Evolutionary conservation across 2,888 invertebrate species (phyloP).

Genomic region (Napeogenes inachia): DNA sequence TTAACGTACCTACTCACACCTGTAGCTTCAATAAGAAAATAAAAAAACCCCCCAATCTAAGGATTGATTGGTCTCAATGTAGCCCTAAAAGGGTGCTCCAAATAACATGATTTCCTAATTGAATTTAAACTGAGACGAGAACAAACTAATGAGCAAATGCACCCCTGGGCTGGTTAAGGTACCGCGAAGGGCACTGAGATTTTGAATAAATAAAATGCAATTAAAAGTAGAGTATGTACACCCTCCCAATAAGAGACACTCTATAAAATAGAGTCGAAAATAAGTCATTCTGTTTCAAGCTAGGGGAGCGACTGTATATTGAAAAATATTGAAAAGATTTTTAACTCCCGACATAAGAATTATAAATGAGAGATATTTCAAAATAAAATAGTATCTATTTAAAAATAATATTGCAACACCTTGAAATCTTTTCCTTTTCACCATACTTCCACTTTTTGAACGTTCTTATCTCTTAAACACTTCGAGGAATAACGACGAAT

Average conservation of each 20-base stretch:
- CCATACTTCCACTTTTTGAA: too few relatives aligned
- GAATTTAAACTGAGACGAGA: slow-evolving; percentile 36
- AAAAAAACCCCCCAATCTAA: background rate
- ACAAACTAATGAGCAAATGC: slow-evolving; percentile 54
- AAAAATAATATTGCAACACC: too few relatives aligned
- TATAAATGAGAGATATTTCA: too few relatives aligned
- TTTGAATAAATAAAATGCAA: slow-evolving; percentile 74
- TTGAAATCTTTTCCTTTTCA: too few relatives aligned
- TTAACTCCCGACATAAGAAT: too few relatives aligned
- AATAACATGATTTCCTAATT: slow-evolving; percentile 41
- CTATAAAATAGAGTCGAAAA: slow-evolving; percentile 49
- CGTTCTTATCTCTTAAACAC: too few relatives aligned
- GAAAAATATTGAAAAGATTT: too few relatives aligned
- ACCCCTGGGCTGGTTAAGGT: slow-evolving; percentile 41
- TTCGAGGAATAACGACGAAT: too few relatives aligned
- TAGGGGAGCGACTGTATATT: slow-evolving; percentile 35
- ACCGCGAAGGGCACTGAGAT: slow-evolving; percentile 50
- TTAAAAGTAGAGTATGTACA: slow-evolving; percentile 58
- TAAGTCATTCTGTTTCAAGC: slow-evolving; percentile 37
- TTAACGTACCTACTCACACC: too few relatives aligned
- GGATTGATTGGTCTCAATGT: background rate
- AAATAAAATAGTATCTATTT: too few relatives aligned
- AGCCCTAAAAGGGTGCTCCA: slow-evolving; percentile 21
- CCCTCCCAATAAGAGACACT: slow-evolving; percentile 41
- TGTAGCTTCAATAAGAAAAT: too few relatives aligned